Evolutionary conservation across 35 echinoderm and acorn worm species (phyloP).

Genomic region (Ophioderma brevispina): DNA sequence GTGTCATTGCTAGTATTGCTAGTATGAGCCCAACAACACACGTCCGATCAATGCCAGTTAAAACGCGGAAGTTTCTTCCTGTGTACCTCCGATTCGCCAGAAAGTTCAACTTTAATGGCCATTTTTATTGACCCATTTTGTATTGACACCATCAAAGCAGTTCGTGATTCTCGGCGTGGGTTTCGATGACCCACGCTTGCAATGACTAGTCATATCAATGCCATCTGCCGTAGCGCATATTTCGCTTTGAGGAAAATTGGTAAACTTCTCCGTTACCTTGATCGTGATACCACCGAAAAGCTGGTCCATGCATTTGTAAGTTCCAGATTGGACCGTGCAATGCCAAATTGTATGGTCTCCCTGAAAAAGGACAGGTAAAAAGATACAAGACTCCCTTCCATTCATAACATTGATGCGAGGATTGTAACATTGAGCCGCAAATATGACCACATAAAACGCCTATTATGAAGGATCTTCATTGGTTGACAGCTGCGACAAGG

Average conservation of each 20-base stretch:
- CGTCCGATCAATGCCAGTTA: not conserved
- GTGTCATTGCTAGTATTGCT: not conserved
- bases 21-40: not conserved
- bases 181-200: not conserved
- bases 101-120: not conserved
- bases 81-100: not conserved
- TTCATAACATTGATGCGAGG: conserved; percentile 14
- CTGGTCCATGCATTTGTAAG: conserved; percentile 13
- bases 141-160: not conserved
- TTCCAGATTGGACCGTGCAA: not conserved
- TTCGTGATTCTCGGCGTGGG: conserved; percentile 13
- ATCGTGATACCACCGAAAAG: not conserved
- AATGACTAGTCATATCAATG: not conserved
- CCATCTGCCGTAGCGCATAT: not conserved
- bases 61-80: not conserved
- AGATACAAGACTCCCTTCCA: conserved; percentile 7
- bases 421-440: not conserved
- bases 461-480: conserved; percentile 15
- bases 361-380: not conserved
- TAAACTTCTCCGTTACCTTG: not conserved
- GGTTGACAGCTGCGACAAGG: not conserved
- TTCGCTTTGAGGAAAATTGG: conserved; percentile 2
- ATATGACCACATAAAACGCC: conserved; percentile 28
- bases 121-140: not conserved
- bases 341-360: not conserved